These are phyloP conservation scores for Sarcoramphus papa DNA, from an alignment of 2,797 vertebrate species.

Conservation along the genomic window DNA sequence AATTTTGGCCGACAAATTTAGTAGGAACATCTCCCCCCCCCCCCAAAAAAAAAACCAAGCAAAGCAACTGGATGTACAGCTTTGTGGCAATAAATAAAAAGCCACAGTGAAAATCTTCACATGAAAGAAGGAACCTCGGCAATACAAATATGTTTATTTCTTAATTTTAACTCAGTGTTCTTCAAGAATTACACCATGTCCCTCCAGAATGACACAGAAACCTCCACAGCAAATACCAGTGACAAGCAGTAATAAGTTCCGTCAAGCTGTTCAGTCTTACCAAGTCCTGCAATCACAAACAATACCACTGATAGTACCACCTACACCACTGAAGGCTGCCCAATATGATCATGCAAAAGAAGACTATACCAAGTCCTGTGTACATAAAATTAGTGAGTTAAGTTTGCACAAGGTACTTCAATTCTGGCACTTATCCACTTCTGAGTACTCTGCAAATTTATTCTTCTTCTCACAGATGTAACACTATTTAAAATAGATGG, in stretches of 20 bases:
- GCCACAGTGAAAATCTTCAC: not conserved
- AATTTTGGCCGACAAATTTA: not conserved
- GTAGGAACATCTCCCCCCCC: not conserved
- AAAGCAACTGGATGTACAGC: not conserved
- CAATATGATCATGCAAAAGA: not conserved
- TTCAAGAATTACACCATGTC: not conserved
- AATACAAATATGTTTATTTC: not conserved
- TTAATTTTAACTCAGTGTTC: not conserved
- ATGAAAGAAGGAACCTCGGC: not conserved
- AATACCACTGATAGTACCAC: not conserved
- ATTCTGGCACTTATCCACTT: not conserved
- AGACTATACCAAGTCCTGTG: accelerated
- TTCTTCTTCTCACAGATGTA: not conserved
- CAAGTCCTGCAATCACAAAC: not conserved
- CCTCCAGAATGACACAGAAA: not conserved
- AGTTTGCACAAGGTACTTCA: not conserved
- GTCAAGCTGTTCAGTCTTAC: not conserved
- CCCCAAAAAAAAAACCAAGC: not conserved
- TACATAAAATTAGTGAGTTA: not conserved
- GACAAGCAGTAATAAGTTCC: not conserved
- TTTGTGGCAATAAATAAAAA: not conserved
- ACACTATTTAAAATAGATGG: not conserved
- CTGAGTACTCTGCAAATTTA: not conserved
- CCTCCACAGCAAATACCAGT: not conserved
- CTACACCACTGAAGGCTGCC: not conserved